Conservation (phyloP, 1,140 invertebrate genomes). For the Cydia splendana region DNA sequence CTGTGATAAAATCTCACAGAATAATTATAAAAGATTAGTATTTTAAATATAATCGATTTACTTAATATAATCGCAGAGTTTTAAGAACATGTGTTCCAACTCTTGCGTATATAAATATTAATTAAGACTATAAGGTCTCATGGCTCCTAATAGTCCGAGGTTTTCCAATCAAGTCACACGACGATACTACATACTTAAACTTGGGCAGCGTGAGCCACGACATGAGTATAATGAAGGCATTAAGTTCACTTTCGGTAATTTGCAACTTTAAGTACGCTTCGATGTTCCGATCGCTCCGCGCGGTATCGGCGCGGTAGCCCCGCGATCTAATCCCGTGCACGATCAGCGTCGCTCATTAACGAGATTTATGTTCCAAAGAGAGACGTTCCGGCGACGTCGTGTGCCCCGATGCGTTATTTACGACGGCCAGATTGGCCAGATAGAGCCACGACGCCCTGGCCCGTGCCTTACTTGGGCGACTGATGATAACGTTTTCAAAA, state of each 20-base stretch:
- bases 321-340: constrained; percentile 66
- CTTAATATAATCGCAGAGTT: too few relatives aligned
- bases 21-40: too few relatives aligned
- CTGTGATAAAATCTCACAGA: too few relatives aligned
- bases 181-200: neutral
- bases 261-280: constrained; percentile 27
- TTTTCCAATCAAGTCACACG: neutral
- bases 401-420: constrained; percentile 68
- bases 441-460: constrained; percentile 43
- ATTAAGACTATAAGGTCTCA: neutral
- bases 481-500: constrained; percentile 24
- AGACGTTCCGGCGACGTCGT: constrained; percentile 65
- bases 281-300: constrained; percentile 41
- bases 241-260: constrained; percentile 22
- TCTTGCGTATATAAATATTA: neutral
- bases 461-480: constrained; percentile 57
- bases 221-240: neutral
- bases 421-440: constrained; percentile 65
- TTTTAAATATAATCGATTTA: too few relatives aligned
- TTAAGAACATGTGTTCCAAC: too few relatives aligned
- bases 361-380: constrained; percentile 73
- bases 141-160: neutral
- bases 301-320: constrained; percentile 43
- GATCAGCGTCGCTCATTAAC: constrained; percentile 75
- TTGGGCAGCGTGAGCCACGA: constrained; percentile 4